phyloP scores from a whole-genome alignment of 2,797 vertebrate genomes.

The Hephaestus fuliginosus region DNA sequence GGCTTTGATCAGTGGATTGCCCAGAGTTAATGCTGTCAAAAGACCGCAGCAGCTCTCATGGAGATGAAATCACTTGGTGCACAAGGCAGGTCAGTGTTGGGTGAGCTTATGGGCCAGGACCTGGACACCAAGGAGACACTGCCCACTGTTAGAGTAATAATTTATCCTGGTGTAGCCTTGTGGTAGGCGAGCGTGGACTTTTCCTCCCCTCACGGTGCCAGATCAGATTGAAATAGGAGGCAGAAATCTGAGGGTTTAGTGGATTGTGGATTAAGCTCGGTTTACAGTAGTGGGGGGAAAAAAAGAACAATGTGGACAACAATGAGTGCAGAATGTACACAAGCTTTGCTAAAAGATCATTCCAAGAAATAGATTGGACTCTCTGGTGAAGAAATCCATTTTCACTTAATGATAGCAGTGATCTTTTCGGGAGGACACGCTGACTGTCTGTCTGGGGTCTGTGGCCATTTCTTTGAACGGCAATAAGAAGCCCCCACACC shows the following conservation, averaged over 20 bases:
- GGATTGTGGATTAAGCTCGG: conserved; percentile 79
- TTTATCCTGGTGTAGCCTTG: conserved; percentile 33
- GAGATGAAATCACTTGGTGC: conserved; percentile 57
- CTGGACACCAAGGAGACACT: conserved; percentile 56
- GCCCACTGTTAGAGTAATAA: conserved; percentile 34
- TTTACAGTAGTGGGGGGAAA: conserved; percentile 53
- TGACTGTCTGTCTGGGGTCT: conserved; percentile 45
- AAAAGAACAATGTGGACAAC: conserved; percentile 68
- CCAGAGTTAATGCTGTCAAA: conserved; percentile 54
- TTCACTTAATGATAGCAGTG: conserved; percentile 31
- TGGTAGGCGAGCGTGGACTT: conserved; percentile 22
- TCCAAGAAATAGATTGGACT: conserved; percentile 35
- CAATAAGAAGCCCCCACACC: conserved; percentile 37
- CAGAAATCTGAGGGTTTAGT: conserved; percentile 80
- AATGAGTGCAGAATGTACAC: conserved; percentile 31
- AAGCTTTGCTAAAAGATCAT: conserved; percentile 40
- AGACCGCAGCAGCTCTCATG: conserved; percentile 52
- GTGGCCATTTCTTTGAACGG: conserved; percentile 52
- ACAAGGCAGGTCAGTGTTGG: conserved; percentile 27
- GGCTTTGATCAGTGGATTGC: conserved; percentile 57
- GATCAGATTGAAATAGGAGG: conserved; percentile 77
- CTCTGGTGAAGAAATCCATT: background rate
- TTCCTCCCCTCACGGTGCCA: conserved; percentile 36
- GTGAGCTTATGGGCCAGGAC: conserved; percentile 53
- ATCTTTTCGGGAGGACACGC: conserved; percentile 34